Percentiles rank a stretch among this genome's conserved stretches.
Conservation (phyloP, 2,113 vertebrate genomes). For the Onychostoma macrolepis region DNA sequence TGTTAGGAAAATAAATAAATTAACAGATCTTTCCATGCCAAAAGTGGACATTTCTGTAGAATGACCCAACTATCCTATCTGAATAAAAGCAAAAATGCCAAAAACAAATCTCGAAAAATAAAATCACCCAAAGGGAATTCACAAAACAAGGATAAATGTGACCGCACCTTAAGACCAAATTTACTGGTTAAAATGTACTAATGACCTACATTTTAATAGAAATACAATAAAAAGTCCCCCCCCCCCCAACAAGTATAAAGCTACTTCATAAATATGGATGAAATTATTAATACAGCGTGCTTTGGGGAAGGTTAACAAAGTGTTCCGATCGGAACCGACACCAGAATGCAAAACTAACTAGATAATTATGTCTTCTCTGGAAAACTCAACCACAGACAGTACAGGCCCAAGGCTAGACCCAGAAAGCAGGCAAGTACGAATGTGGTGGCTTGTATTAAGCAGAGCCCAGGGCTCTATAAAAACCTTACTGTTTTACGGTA, state of each 20-base stretch:
- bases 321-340: constrained; percentile 47
- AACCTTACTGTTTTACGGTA: constrained; percentile 48
- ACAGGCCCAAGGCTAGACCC: constrained; percentile 42
- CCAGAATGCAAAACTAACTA: constrained; percentile 47
- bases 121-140: not conserved
- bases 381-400: constrained; percentile 40
- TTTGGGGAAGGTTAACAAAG: constrained; percentile 58
- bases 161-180: not conserved
- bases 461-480: constrained; percentile 45
- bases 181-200: constrained; percentile 11
- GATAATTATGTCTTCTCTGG: constrained; percentile 36
- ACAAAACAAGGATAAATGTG: not conserved
- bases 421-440: constrained; percentile 31
- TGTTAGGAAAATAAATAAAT: no score
- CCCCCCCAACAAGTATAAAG: constrained; percentile 16
- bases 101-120: not conserved
- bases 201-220: constrained; percentile 47
- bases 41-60: no score
- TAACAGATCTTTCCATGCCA: no score
- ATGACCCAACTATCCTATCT: not conserved
- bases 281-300: constrained; percentile 52
- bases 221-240: constrained; percentile 42
- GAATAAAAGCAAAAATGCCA: not conserved
- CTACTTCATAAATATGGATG: constrained; percentile 55
- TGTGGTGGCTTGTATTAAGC: constrained; percentile 32